phyloP scores from a whole-genome alignment of 2,113 vertebrate species.

The Otus sunia region DNA sequence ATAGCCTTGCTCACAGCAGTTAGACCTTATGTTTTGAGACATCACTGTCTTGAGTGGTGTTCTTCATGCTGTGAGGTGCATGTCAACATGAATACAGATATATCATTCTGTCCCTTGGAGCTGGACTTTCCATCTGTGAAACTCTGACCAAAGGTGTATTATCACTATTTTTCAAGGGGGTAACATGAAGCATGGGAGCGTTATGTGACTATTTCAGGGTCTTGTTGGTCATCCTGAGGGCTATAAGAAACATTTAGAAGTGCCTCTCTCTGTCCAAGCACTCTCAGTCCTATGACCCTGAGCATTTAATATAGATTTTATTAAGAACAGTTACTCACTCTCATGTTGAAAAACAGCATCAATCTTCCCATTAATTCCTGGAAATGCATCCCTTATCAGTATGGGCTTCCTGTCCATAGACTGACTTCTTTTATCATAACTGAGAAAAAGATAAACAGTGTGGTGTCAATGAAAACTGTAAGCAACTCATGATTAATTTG shows the following conservation, averaged over 20 bases:
- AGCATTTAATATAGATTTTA: background rate
- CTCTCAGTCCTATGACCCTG: background rate
- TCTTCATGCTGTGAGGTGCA: background rate
- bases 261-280: background rate
- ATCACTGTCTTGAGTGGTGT: background rate
- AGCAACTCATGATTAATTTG: background rate
- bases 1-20: background rate
- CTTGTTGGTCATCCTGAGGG: background rate
- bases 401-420: constrained; percentile 70
- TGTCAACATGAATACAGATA: background rate
- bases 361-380: constrained; percentile 77
- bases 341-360: constrained; percentile 73
- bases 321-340: constrained; percentile 39
- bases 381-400: constrained; percentile 68
- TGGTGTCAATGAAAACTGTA: background rate
- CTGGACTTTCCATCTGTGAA: background rate
- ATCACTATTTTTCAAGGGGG: background rate
- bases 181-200: background rate
- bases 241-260: background rate
- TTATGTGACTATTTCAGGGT: background rate
- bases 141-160: background rate
- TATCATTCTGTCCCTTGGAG: background rate
- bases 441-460: background rate
- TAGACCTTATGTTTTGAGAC: background rate
- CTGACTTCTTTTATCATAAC: constrained; percentile 69